These are phyloP conservation scores for Colletes gigas DNA, from an alignment of 1,140 invertebrate species.

Conservation along the genomic window DNA sequence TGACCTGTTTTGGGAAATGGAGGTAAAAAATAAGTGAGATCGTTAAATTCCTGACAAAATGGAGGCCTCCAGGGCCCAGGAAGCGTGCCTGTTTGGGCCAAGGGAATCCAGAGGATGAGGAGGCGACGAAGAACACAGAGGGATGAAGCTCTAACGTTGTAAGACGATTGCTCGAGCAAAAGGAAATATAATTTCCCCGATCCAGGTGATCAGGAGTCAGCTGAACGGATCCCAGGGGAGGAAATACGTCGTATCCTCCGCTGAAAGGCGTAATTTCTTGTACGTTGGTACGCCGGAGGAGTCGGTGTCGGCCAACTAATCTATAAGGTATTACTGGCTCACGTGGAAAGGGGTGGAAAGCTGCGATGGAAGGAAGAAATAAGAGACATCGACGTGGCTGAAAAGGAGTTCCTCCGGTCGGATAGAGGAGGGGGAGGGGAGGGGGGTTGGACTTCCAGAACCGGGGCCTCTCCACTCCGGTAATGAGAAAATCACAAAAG, in stretches of 20 bases:
- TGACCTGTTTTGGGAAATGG: too few species aligned
- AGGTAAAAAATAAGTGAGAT: too few species aligned
- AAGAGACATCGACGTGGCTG: slow-evolving; percentile 1
- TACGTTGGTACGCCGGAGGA: not conserved
- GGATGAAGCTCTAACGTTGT: not conserved
- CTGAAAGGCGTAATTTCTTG: slow-evolving; percentile 50
- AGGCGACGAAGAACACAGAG: too few species aligned
- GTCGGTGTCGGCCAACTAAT: slow-evolving; percentile 17
- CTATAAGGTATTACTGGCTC: slow-evolving; percentile 35
- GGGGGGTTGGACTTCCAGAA: slow-evolving; percentile 46
- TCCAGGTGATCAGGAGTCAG: slow-evolving; percentile 20
- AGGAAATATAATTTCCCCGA: slow-evolving; percentile 50
- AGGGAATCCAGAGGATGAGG: too few species aligned
- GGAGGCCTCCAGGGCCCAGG: too few species aligned
- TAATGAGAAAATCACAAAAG: slow-evolving; percentile 75
- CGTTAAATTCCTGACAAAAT: too few species aligned
- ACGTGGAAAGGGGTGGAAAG: not conserved
- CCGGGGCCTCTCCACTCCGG: slow-evolving; percentile 66
- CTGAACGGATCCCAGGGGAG: not conserved
- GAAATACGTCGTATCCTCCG: slow-evolving; percentile 26
- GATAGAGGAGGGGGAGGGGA: not conserved
- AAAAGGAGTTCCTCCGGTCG: slow-evolving; percentile 2
- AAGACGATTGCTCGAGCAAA: slow-evolving; percentile 31
- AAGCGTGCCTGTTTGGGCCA: too few species aligned
- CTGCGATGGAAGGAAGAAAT: slow-evolving; percentile 30